Evolutionary conservation across 2,888 invertebrate genomes (phyloP).

Genomic region (Leptogaster cylindrica): DNA sequence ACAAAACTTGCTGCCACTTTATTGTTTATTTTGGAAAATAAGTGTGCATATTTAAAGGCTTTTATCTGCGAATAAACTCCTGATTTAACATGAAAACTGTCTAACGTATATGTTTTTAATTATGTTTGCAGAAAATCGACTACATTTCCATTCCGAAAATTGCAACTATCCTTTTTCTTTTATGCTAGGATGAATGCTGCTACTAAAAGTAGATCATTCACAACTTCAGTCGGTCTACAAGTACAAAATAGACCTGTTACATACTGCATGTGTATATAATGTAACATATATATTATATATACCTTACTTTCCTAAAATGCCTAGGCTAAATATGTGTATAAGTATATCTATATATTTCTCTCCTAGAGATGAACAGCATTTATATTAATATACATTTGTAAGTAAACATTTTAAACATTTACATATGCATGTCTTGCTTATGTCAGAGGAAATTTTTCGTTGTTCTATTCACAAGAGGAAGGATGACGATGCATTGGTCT

Average conservation of each 20-base stretch:
- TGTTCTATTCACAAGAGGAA: constrained; percentile 29
- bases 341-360: neutral
- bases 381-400: constrained; percentile 13
- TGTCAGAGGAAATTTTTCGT: neutral
- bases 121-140: no score
- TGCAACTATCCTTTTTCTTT: constrained; percentile 36
- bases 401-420: neutral
- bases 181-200: constrained; percentile 40
- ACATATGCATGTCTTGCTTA: neutral
- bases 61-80: no score
- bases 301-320: constrained; percentile 1
- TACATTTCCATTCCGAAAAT: no score
- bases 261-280: constrained; percentile 4
- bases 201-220: constrained; percentile 43
- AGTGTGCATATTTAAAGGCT: no score
- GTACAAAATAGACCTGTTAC: constrained; percentile 43
- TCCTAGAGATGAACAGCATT: neutral
- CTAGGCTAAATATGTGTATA: neutral
- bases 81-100: no score
- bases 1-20: no score
- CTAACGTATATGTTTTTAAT: no score
- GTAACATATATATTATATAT: neutral
- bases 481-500: neutral
- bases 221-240: constrained; percentile 48
- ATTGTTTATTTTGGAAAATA: no score